A percentile compares a stretch with the other conserved stretches of the same genome.
These are phyloP conservation scores for Drosophila maculinotata DNA, from an alignment of 2,888 invertebrate species.

Conservation along the genomic window DNA sequence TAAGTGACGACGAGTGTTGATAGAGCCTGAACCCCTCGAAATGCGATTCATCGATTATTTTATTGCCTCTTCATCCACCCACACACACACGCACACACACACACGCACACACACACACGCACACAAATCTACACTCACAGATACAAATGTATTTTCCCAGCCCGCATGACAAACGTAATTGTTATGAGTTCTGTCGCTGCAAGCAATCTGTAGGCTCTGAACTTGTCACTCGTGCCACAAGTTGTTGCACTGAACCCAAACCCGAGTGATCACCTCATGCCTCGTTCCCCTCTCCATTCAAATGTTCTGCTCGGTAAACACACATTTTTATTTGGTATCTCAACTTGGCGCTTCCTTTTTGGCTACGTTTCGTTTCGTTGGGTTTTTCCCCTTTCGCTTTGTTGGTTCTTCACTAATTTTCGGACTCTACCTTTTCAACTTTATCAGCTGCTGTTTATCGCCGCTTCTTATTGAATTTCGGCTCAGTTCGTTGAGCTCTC, in stretches of 20 bases:
- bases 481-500: constrained; percentile 52
- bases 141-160: constrained; percentile 31
- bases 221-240: constrained; percentile 79
- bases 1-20: constrained; percentile 45
- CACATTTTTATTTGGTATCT: constrained; percentile 26
- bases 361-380: constrained; percentile 15
- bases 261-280: background rate
- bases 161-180: constrained; percentile 41
- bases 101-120: constrained; percentile 3
- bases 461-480: constrained; percentile 71
- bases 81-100: constrained; percentile 27
- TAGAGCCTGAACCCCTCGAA: constrained; percentile 38
- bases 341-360: constrained; percentile 47
- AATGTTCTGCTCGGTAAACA: constrained; percentile 10
- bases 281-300: background rate
- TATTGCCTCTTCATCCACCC: constrained; percentile 58
- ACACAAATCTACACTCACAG: background rate
- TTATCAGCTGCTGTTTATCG: constrained; percentile 79
- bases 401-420: constrained; percentile 65
- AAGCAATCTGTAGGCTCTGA: constrained; percentile 23
- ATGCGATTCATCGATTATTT: constrained; percentile 64
- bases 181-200: constrained; percentile 40
- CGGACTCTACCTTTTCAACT: constrained; percentile 63
- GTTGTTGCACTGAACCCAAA: constrained; percentile 60
- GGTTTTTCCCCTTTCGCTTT: constrained; percentile 13